Evolutionary conservation across 23 tunicate species (phyloP).

Genomic region (Trididemnum nubilum): DNA sequence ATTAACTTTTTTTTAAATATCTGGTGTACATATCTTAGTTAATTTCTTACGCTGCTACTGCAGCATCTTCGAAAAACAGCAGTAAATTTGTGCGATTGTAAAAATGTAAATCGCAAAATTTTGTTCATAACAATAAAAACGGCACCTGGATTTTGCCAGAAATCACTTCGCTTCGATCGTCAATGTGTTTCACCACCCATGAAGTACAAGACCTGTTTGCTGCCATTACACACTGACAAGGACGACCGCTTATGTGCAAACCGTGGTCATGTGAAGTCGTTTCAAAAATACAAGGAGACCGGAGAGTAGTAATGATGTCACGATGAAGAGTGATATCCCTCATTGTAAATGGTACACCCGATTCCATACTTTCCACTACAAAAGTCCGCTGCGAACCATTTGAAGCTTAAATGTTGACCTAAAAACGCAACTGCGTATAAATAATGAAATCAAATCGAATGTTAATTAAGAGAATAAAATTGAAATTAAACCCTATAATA

Average conservation of each 20-base stretch:
- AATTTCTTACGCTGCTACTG: too few species aligned
- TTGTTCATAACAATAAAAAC: too few species aligned
- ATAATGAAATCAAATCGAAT: too few species aligned
- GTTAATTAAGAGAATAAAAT: too few species aligned
- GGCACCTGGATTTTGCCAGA: constrained; percentile 36
- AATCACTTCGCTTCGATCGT: constrained; percentile 30
- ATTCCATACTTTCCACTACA: constrained; percentile 36
- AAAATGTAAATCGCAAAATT: too few species aligned
- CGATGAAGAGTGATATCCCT: neutral
- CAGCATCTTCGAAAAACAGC: too few species aligned
- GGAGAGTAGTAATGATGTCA: neutral
- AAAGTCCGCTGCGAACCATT: neutral
- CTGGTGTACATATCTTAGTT: too few species aligned
- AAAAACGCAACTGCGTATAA: too few species aligned
- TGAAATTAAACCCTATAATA: too few species aligned
- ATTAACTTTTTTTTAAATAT: too few species aligned
- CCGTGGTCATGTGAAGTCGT: constrained; percentile 22
- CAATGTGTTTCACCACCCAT: constrained; percentile 59
- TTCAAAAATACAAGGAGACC: constrained; percentile 33
- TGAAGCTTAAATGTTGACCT: constrained; percentile 16
- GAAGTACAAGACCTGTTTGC: constrained; percentile 51
- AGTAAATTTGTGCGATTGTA: too few species aligned
- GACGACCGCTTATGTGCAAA: constrained; percentile 57
- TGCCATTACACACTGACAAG: constrained; percentile 65
- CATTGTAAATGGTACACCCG: constrained; percentile 81